Conservation (phyloP, 2,797 vertebrate species). For the Macropus fuliginosus region DNA sequence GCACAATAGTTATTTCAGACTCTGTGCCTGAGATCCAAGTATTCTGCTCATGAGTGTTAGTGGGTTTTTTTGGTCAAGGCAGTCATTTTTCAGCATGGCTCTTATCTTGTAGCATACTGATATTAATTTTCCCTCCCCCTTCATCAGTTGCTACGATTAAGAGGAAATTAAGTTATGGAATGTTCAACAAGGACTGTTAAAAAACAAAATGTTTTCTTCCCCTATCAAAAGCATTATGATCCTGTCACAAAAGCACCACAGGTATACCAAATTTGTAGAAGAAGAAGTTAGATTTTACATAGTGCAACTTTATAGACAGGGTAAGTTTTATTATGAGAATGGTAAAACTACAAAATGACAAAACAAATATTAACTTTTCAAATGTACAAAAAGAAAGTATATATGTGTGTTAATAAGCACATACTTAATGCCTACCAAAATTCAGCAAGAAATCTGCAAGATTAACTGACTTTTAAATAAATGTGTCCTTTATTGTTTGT, state of each 20-base stretch:
- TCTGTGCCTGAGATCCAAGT: neutral
- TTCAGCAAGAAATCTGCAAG: slow-evolving; percentile 17
- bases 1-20: neutral
- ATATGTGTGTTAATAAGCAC: neutral
- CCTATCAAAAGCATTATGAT: neutral
- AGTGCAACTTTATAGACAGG: neutral
- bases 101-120: neutral
- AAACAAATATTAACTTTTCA: neutral
- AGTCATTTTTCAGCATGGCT: neutral
- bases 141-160: neutral
- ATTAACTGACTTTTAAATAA: slow-evolving; percentile 64
- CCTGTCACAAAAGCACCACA: neutral
- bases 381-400: neutral
- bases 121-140: neutral
- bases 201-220: neutral
- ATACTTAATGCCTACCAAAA: slow-evolving; percentile 46
- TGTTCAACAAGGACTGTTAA: neutral
- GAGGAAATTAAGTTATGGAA: neutral
- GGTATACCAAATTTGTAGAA: neutral
- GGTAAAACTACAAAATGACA: neutral
- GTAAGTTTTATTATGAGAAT: neutral
- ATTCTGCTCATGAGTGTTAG: neutral
- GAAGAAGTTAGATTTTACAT: neutral
- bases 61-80: neutral
- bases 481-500: slow-evolving; percentile 35